phyloP scores from a whole-genome alignment of 2,113 vertebrate species.

The Merops nubicus region DNA sequence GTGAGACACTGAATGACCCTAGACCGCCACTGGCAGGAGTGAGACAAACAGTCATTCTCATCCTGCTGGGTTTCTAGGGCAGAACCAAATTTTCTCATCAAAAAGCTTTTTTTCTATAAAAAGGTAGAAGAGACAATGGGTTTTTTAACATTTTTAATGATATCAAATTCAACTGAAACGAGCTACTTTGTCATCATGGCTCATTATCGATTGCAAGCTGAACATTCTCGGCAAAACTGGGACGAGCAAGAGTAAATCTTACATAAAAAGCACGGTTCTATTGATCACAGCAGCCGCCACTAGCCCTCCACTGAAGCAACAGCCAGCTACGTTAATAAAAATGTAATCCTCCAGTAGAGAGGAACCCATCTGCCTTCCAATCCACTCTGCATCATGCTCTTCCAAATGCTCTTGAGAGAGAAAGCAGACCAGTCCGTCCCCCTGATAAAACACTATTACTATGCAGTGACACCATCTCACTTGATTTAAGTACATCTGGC shows the following conservation, averaged over 20 bases:
- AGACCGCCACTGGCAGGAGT: not conserved
- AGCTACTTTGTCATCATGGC: conserved; percentile 53
- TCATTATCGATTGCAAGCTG: conserved; percentile 56
- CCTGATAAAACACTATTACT: conserved; percentile 53
- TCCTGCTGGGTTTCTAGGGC: not conserved
- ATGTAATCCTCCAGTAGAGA: conserved; percentile 48
- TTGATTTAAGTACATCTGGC: conserved; percentile 69
- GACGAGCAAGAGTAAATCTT: conserved; percentile 58
- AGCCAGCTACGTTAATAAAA: conserved; percentile 58
- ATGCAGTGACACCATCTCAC: conserved; percentile 22
- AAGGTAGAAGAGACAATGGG: not conserved
- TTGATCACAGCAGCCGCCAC: conserved; percentile 49
- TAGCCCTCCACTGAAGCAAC: conserved; percentile 33
- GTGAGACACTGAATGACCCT: not conserved
- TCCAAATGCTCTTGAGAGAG: not conserved
- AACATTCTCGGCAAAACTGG: conserved; percentile 47
- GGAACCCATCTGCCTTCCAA: conserved; percentile 16
- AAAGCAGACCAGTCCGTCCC: conserved; percentile 15
- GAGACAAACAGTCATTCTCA: not conserved
- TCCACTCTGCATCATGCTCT: conserved; percentile 28
- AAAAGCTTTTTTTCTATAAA: conserved; percentile 5
- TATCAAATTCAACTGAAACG: conserved; percentile 49
- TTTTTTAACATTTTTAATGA: conserved; percentile 57
- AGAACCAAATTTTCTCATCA: conserved; percentile 11
- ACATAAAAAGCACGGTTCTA: conserved; percentile 54